Evolutionary conservation across 2,797 vertebrate genomes (phyloP), one percentile per base, ranked within the genome.

Genomic region (Calcarius lapponicus): DNA sequence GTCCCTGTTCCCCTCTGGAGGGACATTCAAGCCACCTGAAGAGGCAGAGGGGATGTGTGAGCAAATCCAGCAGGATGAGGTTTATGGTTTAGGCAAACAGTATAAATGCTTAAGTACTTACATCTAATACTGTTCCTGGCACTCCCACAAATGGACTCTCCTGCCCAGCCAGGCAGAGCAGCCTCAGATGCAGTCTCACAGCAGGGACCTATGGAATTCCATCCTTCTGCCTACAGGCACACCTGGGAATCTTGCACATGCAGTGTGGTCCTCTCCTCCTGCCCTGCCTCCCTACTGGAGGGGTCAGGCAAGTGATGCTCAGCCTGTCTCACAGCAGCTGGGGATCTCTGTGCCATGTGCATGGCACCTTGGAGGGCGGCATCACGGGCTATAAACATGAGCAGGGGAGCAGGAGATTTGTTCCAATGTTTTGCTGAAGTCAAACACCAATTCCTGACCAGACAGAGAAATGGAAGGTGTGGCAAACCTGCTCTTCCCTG

Each of bases 61-160:
- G 58, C 34, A 32, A 24, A 90, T 73, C 75, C 67, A 72, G 56
- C 50, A 69, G 53, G 74, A 62, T 47, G 69, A 71, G 47, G 29
- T 90, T 93, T 56, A 75, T 54, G 76, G 87, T 70, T 91, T 82
- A 92, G 42, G 60, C 90, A 93, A 92, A 92, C 67, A 83, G 42
- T 38, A 57, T 54, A 76, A 95, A 56, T 81, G 81, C 70, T 58
- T 56, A 47, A 50, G 67, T 86, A 65, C 71, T 84, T 73, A 87
- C 7, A 51, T 0, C 38, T 86, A 51, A 86, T 57, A 38, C 56
- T 40, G 13, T 85, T 62, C 40, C 84, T 40, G 62, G 54, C 9
- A 9, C 71, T 84, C 74, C 67, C 50, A 62, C 45, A 50, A 80
- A 58, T 18, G 19, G 42, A 28, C 50, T 84, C 20, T 54, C 42